Base-by-base conservation (phyloP, 2,888 invertebrate species). In the Pharmacophagus antenor region DNA sequence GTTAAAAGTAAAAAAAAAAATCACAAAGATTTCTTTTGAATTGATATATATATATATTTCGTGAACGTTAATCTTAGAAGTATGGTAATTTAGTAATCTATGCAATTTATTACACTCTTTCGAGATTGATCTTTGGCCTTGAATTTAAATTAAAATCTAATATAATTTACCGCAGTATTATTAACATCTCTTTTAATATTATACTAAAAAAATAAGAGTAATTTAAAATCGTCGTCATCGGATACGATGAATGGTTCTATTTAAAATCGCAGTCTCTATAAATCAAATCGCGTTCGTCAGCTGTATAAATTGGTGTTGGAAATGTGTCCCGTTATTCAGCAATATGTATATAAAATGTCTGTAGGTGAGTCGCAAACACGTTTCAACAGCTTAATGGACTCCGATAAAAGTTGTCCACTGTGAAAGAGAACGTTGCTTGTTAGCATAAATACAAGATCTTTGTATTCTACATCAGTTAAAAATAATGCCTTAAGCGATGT, bases 281-380 rank as follows among this genome's bases (percentile, higher is more conserved):
- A 25, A 25, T 22, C 7, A 12, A 15, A 48, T 23, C 5, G n/a
- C 47, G 4, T 6, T n/a, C 17, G 22, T 48, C n/a, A 23, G 15
- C 37, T 37, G 25, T n/a, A 25, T n/a, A 6, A 8, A 23, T 53
- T 18, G 23, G 10, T 10, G 41, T 20, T 21, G 17, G 27, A 51
- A 37, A 41, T 47, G 17, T n/a, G 48, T 61, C 18, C 61, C 61
- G 61, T 61, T 61, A 61, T 41, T 48, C 56, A n/a, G 31, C 48
- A 42, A 52, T 56, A 57, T 56, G 42, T 56, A 53, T 61, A 56
- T 56, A 27, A 56, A 50, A 56, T n/a, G 42, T 44, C 47, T 53
- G 48, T 53, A 48, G 51, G 56, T 56, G 42, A 25, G 53, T 56
- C 53, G 49, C 61, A 53, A 56, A 61, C 61, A 61, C 52, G 61